These are phyloP conservation scores for Bothrops jararaca DNA, from an alignment of 2,113 vertebrate species.

Conservation along the genomic window DNA sequence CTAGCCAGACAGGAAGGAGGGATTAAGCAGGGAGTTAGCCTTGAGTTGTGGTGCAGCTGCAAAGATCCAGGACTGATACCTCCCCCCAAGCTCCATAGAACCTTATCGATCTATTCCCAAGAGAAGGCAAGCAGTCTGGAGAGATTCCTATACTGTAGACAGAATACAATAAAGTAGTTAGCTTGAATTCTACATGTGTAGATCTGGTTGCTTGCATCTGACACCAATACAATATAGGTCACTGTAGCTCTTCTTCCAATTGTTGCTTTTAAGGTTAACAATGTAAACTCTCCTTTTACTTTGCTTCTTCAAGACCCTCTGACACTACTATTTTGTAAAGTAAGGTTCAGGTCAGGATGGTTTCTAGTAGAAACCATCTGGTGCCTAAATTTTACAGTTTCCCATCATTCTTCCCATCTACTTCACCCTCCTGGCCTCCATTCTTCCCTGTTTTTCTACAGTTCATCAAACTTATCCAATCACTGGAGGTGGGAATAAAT, in stretches of 20 bases:
- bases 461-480: neutral
- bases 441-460: neutral
- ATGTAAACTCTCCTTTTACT: too few relatives aligned
- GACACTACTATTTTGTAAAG: neutral
- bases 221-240: neutral
- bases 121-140: neutral
- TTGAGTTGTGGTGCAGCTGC: neutral
- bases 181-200: neutral
- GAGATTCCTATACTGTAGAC: neutral
- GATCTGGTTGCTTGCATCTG: neutral
- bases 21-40: neutral
- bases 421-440: neutral
- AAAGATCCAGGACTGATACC: neutral
- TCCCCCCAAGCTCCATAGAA: neutral
- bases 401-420: neutral
- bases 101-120: neutral
- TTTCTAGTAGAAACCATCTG: neutral
- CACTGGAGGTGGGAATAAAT: neutral
- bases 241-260: neutral
- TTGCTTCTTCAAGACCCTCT: neutral
- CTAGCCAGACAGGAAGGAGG: neutral
- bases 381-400: neutral
- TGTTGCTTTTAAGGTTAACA: neutral
- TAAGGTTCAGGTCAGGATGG: neutral
- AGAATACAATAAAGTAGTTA: neutral